Evolutionary conservation across 2,888 invertebrate species (phyloP).

Genomic region (Apoderus coryli): DNA sequence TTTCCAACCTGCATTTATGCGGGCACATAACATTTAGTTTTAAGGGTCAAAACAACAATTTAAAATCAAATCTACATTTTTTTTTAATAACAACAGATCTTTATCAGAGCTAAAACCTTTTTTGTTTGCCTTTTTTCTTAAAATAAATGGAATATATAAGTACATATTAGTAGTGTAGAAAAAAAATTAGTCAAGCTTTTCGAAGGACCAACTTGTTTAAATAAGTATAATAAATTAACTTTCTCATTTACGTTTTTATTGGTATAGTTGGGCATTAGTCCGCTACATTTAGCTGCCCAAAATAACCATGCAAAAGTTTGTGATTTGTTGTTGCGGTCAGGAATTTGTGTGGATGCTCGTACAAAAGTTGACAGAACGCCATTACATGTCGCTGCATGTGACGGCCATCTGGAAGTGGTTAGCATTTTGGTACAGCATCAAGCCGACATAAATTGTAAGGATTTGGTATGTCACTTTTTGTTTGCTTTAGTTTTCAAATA

Average conservation of each 20-base stretch:
- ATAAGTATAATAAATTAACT: neutral
- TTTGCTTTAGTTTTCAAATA: too few species aligned
- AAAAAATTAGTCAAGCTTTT: too few species aligned
- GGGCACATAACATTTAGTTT: too few species aligned
- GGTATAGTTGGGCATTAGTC: conserved; percentile 71
- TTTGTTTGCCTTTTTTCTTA: too few species aligned
- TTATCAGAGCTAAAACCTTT: too few species aligned
- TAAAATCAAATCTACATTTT: too few species aligned
- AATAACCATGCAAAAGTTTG: conserved; percentile 67
- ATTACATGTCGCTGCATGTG: conserved; percentile 75
- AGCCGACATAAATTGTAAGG: conserved; percentile 58
- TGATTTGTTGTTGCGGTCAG: conserved; percentile 68
- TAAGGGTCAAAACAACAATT: too few species aligned
- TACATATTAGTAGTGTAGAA: too few species aligned
- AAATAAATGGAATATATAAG: too few species aligned
- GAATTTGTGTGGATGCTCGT: conserved; percentile 74
- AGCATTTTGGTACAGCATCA: conserved; percentile 51
- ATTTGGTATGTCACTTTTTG: conserved; percentile 59
- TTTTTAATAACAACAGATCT: too few species aligned
- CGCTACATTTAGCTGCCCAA: conserved; percentile 75
- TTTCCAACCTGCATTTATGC: too few species aligned
- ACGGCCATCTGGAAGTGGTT: conserved; percentile 65
- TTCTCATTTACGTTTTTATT: conserved; percentile 4
- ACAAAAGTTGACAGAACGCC: conserved; percentile 90
- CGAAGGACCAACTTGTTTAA: neutral